Conservation (phyloP, 92 coral and sea anemone species). For the Nematostella vectensis region DNA sequence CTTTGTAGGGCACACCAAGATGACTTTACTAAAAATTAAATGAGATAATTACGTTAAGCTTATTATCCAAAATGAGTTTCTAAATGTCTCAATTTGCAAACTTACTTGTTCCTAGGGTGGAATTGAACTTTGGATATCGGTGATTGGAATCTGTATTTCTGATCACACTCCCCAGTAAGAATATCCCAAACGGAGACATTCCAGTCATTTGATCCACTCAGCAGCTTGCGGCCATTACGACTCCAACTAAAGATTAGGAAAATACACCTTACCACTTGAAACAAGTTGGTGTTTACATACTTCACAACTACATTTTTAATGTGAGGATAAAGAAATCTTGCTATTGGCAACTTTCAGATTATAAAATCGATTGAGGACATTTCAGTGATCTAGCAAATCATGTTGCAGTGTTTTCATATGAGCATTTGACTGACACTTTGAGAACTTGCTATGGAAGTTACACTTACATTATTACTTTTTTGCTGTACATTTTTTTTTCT, state of each 20-base stretch:
- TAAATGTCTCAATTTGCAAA: background rate
- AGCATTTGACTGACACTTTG: too few species aligned
- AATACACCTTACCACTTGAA: background rate
- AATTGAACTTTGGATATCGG: slow-evolving; percentile 94
- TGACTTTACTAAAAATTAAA: slow-evolving; percentile 41
- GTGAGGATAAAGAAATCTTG: background rate
- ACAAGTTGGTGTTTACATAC: background rate
- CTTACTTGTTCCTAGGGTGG: slow-evolving; percentile 98
- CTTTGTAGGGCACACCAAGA: slow-evolving; percentile 90
- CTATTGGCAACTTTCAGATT: too few species aligned
- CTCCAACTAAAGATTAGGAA: slow-evolving; percentile 65
- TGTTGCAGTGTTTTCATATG: too few species aligned
- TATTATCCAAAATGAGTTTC: background rate
- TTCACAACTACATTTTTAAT: too few species aligned
- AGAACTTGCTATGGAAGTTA: too few species aligned
- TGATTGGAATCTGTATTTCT: slow-evolving; percentile 94
- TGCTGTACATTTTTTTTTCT: too few species aligned
- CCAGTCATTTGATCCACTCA: slow-evolving; percentile 97
- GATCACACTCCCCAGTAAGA: slow-evolving; percentile 88
- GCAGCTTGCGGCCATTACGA: slow-evolving; percentile 89
- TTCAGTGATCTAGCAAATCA: too few species aligned
- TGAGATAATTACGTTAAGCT: background rate
- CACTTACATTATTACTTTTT: too few species aligned
- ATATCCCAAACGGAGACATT: slow-evolving; percentile 99
- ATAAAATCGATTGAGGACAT: too few species aligned